phyloP scores from a whole-genome alignment of 2,113 vertebrate species.

The Mastomys natalensis region DNA sequence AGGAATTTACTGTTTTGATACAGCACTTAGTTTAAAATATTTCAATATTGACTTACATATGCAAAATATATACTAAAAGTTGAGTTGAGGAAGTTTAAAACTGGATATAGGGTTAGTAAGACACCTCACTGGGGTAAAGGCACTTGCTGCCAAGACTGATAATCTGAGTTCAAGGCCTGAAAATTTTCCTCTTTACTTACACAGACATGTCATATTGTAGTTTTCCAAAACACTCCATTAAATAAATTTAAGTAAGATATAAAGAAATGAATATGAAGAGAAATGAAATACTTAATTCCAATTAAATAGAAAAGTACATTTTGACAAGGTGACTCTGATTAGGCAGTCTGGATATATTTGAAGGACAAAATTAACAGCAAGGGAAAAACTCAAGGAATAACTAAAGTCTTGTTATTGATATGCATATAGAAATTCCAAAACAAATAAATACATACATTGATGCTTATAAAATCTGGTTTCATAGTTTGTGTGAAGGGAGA shows the following conservation, averaged over 20 bases:
- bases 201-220: neutral
- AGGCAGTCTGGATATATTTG: neutral
- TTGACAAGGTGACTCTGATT: neutral
- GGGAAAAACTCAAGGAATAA: neutral
- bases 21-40: neutral
- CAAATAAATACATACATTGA: neutral
- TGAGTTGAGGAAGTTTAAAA: neutral
- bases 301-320: conserved; percentile 7
- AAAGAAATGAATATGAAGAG: neutral
- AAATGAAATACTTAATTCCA: neutral
- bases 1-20: neutral
- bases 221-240: neutral
- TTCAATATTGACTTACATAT: neutral
- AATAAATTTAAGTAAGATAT: neutral
- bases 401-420: neutral
- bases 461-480: neutral
- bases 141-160: neutral
- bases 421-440: neutral
- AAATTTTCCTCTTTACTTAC: neutral
- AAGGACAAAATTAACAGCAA: neutral
- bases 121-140: neutral
- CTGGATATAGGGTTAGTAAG: neutral
- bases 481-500: neutral
- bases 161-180: neutral
- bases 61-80: neutral